Evolutionary conservation across 2,113 vertebrate species (phyloP).

Genomic region (Chinchilla lanigera): DNA sequence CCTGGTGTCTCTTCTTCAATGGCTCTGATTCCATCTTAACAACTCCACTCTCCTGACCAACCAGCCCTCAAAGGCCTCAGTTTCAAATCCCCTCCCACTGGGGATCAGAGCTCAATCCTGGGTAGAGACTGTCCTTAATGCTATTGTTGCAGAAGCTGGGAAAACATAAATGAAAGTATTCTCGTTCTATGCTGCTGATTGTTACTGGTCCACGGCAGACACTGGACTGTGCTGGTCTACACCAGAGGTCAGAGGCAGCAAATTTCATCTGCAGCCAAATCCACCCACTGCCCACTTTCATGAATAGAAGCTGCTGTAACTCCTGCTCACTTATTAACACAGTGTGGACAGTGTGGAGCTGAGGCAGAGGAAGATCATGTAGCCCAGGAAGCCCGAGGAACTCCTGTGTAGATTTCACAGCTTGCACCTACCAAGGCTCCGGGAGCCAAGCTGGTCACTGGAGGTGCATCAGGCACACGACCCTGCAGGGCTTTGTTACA

Average conservation of each 20-base stretch:
- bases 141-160: background rate
- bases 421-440: accelerated
- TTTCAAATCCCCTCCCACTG: accelerated
- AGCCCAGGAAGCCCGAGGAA: background rate
- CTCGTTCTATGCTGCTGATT: background rate
- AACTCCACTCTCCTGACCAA: accelerated
- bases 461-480: background rate
- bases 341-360: background rate
- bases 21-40: accelerated
- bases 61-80: background rate
- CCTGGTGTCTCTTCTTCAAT: background rate
- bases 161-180: accelerated
- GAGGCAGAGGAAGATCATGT: background rate
- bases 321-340: too few species aligned
- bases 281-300: accelerated
- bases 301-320: background rate
- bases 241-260: accelerated
- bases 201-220: too few species aligned
- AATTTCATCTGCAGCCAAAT: too few species aligned
- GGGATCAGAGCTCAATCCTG: accelerated
- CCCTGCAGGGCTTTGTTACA: background rate
- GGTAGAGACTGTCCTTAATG: accelerated
- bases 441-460: background rate
- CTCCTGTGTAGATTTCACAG: background rate
- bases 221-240: accelerated